A percentile compares a stretch with the other conserved stretches of the same genome.
Evolutionary conservation across 2,888 invertebrate genomes (phyloP).

Genomic region (Autographa pulchrina): DNA sequence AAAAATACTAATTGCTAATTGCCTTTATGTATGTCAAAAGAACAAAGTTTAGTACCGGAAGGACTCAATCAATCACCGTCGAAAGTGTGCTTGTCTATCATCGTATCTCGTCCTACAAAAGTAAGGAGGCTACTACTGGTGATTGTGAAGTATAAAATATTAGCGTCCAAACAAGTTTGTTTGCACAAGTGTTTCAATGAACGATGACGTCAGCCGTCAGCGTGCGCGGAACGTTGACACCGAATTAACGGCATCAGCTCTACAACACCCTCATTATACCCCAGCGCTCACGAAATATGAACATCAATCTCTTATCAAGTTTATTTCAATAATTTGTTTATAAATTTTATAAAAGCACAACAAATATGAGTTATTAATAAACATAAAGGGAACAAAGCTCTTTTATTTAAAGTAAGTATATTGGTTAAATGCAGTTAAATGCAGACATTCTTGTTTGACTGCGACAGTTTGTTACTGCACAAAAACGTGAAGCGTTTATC

Average conservation of each 20-base stretch:
- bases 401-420: too few relatives aligned
- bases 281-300: constrained; percentile 51
- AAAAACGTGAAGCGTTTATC: constrained; percentile 25
- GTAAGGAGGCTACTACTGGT: constrained; percentile 49
- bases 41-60: constrained; percentile 57
- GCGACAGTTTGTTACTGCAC: constrained; percentile 2
- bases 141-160: constrained; percentile 66
- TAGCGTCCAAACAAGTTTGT: constrained; percentile 65
- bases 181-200: constrained; percentile 72
- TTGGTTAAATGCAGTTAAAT: too few relatives aligned
- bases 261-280: constrained; percentile 60
- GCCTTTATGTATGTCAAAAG: constrained; percentile 56
- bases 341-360: constrained; percentile 2
- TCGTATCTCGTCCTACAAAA: constrained; percentile 61
- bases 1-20: constrained; percentile 16
- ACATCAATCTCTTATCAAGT: constrained; percentile 23
- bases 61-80: constrained; percentile 62
- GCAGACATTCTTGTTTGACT: constrained; percentile 11
- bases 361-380: too few relatives aligned
- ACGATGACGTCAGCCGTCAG: constrained; percentile 65
- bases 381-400: too few relatives aligned
- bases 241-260: constrained; percentile 67
- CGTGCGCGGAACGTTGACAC: constrained; percentile 62
- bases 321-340: neutral
- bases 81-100: constrained; percentile 58